Base-by-base conservation (phyloP, 2,888 invertebrate species). In the Archips xylosteana region DNA sequence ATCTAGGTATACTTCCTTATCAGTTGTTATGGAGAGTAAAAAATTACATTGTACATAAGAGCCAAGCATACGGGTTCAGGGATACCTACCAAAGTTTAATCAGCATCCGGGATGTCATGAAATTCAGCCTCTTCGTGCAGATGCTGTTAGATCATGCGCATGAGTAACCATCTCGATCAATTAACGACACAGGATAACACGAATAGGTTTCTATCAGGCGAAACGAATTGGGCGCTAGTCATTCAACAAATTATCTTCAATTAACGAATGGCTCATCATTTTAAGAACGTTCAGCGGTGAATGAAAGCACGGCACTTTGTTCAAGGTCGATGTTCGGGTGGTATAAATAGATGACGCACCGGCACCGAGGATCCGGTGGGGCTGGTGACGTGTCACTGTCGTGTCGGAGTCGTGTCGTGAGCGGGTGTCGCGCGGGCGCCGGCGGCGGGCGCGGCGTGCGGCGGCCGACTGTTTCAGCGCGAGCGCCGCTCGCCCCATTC, bases 271-370 rank as follows among this genome's bases (percentile, higher is more conserved):
- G 78, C 79, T 77, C 85, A 77, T 77, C 85, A 77, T 78, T 78
- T 81, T 78, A 76, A 76, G 76, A 80, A 77, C 77, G 74, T 80
- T 82, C 79, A 78, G 77, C 76, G 79, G 84, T 89, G 87, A 88
- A 88, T 87, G 87, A 84, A 88, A 81, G 82, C 79, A 82, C 81
- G 82, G 81, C 81, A 82, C 78, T 76, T 75, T 80, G 78, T 86
- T 88, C 88, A 91, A 91, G 91, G 90, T 86, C 87, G 85, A 75
- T 79, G 80, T 81, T 84, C 76, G 79, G 77, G 79, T 83, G 83
- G 79, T 86, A 87, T 84, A 86, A 87, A 87, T 86, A 87, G 84
- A 85, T 87, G 87, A 91, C 91, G 89, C 91, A 91, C 87, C 89
- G 86, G 82, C 86, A 87, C 81, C 84, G 83, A 57, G 57, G 57